Conservation (phyloP, 2,113 vertebrate species). For the Silurus glanis region DNA sequence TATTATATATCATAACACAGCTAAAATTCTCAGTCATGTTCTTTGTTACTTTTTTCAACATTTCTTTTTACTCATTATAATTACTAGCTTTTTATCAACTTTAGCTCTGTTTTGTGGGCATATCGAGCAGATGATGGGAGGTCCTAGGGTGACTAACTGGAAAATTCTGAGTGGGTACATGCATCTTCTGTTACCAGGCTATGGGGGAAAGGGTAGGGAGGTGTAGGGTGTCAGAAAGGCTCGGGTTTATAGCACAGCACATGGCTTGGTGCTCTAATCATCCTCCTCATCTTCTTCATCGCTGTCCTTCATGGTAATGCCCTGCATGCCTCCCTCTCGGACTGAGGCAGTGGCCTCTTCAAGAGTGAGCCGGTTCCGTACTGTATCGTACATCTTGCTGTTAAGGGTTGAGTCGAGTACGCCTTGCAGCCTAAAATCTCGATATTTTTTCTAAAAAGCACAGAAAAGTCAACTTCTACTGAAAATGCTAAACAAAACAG, state of each 20-base stretch:
- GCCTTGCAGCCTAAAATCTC: constrained; percentile 98
- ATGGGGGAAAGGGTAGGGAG: constrained; percentile 55
- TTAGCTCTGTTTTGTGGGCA: constrained; percentile 87
- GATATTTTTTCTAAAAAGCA: constrained; percentile 87
- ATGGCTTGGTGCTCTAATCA: constrained; percentile 64
- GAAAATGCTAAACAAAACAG: background rate
- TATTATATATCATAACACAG: constrained; percentile 80
- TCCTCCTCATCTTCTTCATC: constrained; percentile 93
- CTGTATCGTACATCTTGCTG: constrained; percentile 98
- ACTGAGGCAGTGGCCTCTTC: constrained; percentile 95
- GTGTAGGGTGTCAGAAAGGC: constrained; percentile 10
- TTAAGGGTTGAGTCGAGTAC: constrained; percentile 97
- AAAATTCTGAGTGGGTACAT: constrained; percentile 95
- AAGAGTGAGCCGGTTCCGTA: constrained; percentile 92
- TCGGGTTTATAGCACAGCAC: constrained; percentile 38
- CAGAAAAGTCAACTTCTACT: constrained; percentile 17
- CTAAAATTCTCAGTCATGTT: constrained; percentile 89
- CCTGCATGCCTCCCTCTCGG: constrained; percentile 94
- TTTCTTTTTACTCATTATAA: constrained; percentile 72
- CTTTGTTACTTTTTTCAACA: constrained; percentile 62
- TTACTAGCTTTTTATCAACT: constrained; percentile 79
- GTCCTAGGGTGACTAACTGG: constrained; percentile 95
- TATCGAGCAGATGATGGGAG: constrained; percentile 88
- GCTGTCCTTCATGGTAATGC: constrained; percentile 99
- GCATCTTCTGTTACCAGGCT: constrained; percentile 90